Percentiles rank a stretch among this genome's conserved stretches.
Conservation (phyloP, 2,113 vertebrate species). For the Nymphicus hollandicus region DNA sequence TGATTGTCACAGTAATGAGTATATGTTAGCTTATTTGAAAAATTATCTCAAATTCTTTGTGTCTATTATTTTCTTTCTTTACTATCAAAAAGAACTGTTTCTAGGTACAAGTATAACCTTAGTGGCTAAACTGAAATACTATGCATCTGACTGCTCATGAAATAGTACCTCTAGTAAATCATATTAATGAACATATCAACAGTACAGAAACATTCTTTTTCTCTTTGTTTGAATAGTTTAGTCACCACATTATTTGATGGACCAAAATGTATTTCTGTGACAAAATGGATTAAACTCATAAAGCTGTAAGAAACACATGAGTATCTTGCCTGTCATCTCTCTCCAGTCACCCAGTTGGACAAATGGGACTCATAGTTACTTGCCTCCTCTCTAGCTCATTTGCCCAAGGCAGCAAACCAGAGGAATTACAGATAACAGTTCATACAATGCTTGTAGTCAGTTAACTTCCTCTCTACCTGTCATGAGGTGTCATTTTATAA, state of each 20-base stretch:
- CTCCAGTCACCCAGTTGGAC: background rate
- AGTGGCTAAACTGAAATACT: background rate
- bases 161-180: background rate
- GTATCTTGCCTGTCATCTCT: background rate
- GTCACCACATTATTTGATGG: background rate
- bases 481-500: background rate
- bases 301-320: background rate
- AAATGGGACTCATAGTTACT: background rate
- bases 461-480: background rate
- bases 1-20: background rate
- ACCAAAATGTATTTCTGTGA: background rate
- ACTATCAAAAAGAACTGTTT: background rate
- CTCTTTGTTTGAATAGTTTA: background rate
- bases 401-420: background rate
- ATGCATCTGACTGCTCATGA: background rate
- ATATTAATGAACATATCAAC: background rate
- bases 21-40: background rate
- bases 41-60: background rate
- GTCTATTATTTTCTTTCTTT: background rate
- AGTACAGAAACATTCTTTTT: background rate
- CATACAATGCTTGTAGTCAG: background rate
- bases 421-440: background rate
- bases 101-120: background rate
- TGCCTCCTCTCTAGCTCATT: background rate
- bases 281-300: background rate